Evolutionary conservation across 2,113 vertebrate species (phyloP).

Genomic region (Platichthys flesus): DNA sequence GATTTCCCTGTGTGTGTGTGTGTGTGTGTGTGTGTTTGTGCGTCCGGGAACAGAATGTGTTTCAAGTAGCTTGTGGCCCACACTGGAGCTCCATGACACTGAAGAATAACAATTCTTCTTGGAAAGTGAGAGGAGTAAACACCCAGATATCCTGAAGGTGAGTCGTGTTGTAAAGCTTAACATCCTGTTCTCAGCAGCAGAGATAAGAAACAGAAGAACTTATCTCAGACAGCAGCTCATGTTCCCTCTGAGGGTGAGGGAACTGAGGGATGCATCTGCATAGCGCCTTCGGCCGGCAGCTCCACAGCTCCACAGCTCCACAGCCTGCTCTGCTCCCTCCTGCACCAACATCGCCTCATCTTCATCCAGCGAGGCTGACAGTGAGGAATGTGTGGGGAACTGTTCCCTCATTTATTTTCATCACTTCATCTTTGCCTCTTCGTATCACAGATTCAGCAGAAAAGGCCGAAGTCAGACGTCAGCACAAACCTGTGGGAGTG

Average conservation of each 20-base stretch:
- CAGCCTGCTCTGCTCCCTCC: conserved; percentile 32
- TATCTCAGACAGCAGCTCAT: conserved; percentile 10
- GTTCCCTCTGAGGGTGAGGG: conserved; percentile 5
- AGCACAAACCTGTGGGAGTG: neutral
- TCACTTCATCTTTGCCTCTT: neutral
- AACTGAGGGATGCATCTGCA: conserved; percentile 19
- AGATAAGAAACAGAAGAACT: conserved; percentile 28
- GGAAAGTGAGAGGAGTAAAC: neutral
- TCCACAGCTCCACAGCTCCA: conserved; percentile 8
- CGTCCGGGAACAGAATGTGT: too few species aligned
- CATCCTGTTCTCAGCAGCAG: conserved; percentile 10
- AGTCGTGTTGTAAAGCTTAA: neutral
- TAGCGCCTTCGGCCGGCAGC: conserved; percentile 8
- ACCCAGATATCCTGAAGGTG: neutral
- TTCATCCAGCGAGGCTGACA: neutral
- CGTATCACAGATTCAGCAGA: neutral
- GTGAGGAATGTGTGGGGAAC: neutral
- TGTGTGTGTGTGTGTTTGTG: too few species aligned
- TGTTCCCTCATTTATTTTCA: neutral
- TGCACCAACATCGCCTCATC: neutral
- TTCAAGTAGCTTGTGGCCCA: too few species aligned
- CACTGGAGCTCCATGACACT: neutral
- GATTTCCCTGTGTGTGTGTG: too few species aligned
- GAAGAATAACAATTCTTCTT: neutral
- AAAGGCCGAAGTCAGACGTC: neutral